A percentile compares a stretch with the other conserved stretches of the same genome.
Conservation (phyloP, 1,140 invertebrate species). For the Chelonus insularis region DNA sequence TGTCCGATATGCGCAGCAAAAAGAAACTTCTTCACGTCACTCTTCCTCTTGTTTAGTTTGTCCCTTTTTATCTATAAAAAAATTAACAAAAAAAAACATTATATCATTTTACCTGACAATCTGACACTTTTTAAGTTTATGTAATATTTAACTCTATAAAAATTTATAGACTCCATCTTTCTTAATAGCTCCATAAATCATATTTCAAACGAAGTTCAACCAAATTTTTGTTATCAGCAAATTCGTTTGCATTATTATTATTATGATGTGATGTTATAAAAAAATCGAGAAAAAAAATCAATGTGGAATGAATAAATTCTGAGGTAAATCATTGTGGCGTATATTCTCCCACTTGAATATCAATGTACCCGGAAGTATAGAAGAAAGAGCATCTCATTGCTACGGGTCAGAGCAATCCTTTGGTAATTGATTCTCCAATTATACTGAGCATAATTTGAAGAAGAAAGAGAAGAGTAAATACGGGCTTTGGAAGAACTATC, state of each 20-base stretch:
- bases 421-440: conserved; percentile 10
- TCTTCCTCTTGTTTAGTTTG: conserved; percentile 26
- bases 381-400: conserved; percentile 10
- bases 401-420: conserved; percentile 1
- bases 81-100: not conserved
- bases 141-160: too few relatives aligned
- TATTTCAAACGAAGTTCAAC: too few relatives aligned
- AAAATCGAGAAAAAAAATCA: not conserved
- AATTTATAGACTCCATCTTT: too few relatives aligned
- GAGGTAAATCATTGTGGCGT: conserved; percentile 14
- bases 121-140: not conserved
- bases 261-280: not conserved
- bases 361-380: conserved; percentile 44
- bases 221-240: too few relatives aligned
- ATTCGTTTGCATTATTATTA: too few relatives aligned
- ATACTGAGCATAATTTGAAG: not conserved
- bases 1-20: conserved; percentile 10
- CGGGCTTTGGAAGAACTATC: not conserved
- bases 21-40: not conserved
- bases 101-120: not conserved
- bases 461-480: not conserved
- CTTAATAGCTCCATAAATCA: too few relatives aligned
- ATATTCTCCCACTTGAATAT: conserved; percentile 48
- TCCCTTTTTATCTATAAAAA: not conserved
- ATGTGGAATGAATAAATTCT: not conserved